Percentiles rank a stretch among this genome's conserved stretches.
These are phyloP conservation scores for Pelmatolapia mariae DNA, from an alignment of 2,113 vertebrate genomes.

Conservation along the genomic window DNA sequence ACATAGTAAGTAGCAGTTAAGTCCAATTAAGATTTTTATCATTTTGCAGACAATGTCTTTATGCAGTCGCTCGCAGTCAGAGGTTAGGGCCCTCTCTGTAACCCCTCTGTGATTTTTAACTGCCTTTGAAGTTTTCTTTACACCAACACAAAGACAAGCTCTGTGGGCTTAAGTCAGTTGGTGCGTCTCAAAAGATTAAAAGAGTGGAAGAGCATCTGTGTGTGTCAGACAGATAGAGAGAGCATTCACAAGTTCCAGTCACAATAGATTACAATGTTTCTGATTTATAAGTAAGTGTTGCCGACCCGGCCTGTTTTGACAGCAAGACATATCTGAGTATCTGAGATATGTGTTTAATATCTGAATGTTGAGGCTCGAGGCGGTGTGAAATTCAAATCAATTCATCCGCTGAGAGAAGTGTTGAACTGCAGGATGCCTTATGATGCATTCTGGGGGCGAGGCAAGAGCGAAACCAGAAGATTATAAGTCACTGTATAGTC, in stretches of 20 bases:
- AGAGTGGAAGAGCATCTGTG: conserved; percentile 2
- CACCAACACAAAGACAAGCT: conserved; percentile 57
- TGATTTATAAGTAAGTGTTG: conserved; percentile 39
- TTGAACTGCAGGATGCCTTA: conserved; percentile 8
- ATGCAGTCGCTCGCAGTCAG: conserved; percentile 1
- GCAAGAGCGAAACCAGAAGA: conserved; percentile 17
- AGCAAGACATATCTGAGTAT: conserved; percentile 43
- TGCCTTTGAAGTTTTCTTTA: conserved; percentile 57
- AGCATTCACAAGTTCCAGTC: conserved; percentile 40
- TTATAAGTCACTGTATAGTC: conserved; percentile 27
- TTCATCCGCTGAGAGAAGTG: conserved; percentile 21
- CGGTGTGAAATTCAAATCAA: conserved; percentile 52
- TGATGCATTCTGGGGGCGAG: conserved; percentile 11
- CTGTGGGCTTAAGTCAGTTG: conserved; percentile 49
- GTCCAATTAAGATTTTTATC: conserved; percentile 36
- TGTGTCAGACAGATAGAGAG: conserved; percentile 28
- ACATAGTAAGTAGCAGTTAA: neutral
- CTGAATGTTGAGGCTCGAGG: conserved; percentile 45
- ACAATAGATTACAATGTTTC: conserved; percentile 48
- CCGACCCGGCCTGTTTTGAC: conserved; percentile 45
- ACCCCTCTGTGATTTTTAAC: conserved; percentile 59
- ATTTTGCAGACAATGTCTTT: conserved; percentile 18
- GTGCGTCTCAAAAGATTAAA: conserved; percentile 53
- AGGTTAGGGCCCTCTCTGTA: conserved; percentile 33
- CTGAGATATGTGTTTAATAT: conserved; percentile 57